These are phyloP conservation scores for Istiophorus platypterus DNA, from an alignment of 2,113 vertebrate genomes.

Conservation along the genomic window DNA sequence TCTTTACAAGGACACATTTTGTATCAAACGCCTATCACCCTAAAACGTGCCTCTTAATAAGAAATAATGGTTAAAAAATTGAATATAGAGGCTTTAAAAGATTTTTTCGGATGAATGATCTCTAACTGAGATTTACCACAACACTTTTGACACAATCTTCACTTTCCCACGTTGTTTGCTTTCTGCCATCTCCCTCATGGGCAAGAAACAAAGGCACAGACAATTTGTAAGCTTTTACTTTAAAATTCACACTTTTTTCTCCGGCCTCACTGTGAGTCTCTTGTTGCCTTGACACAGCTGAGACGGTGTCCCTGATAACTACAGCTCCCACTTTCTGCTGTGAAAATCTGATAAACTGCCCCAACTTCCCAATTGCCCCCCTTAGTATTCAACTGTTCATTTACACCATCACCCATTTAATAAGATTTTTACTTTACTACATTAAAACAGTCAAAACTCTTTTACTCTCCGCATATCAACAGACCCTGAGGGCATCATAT, in stretches of 20 bases:
- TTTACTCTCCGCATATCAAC: neutral
- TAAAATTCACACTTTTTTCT: neutral
- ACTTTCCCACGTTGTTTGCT: too few species aligned
- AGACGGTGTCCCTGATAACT: neutral
- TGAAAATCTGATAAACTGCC: neutral
- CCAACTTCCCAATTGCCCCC: neutral
- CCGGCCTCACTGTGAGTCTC: neutral
- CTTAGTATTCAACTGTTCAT: neutral
- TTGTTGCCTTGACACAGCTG: neutral
- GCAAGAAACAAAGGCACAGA: neutral
- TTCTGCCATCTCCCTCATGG: neutral
- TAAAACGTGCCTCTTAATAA: neutral
- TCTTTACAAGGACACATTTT: neutral
- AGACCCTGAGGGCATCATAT: neutral
- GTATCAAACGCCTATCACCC: neutral
- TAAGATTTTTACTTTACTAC: neutral
- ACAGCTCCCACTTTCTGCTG: constrained; percentile 8
- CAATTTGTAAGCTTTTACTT: neutral
- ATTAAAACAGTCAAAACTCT: neutral
- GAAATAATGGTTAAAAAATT: neutral
- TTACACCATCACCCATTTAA: neutral
- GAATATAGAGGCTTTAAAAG: too few species aligned
- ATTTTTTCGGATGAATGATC: neutral
- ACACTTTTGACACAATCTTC: neutral
- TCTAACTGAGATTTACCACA: neutral